phyloP scores from a whole-genome alignment of 2,113 vertebrate genomes.

The Thymallus thymallus region DNA sequence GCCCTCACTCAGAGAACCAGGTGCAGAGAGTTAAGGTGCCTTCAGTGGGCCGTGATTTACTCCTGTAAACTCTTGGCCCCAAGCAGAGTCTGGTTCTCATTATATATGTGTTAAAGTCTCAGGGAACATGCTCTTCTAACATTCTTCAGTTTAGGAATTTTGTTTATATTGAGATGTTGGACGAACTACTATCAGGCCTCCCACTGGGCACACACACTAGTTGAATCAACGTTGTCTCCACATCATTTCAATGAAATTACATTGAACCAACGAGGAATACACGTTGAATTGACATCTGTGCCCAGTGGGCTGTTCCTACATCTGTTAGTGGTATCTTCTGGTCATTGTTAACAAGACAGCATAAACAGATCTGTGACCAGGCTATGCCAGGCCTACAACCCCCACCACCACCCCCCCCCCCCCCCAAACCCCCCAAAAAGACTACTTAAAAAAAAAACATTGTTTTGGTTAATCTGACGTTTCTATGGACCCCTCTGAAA shows the following conservation, averaged over 20 bases:
- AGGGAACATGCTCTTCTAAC: conserved; percentile 48
- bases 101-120: conserved; percentile 33
- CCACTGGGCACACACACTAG: too few relatives aligned
- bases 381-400: not conserved
- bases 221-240: too few relatives aligned
- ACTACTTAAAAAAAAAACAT: too few relatives aligned
- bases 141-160: not conserved
- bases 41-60: too few relatives aligned
- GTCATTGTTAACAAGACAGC: not conserved
- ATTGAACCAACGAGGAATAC: too few relatives aligned
- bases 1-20: conserved; percentile 1
- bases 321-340: not conserved
- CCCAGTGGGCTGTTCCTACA: too few relatives aligned
- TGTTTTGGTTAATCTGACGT: too few relatives aligned
- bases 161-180: conserved; percentile 15
- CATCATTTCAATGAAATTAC: too few relatives aligned
- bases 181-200: conserved; percentile 20
- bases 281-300: too few relatives aligned
- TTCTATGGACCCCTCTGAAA: conserved; percentile 16
- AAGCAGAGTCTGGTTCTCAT: conserved; percentile 48
- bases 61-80: conserved; percentile 10
- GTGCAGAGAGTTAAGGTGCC: too few relatives aligned
- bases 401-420: too few relatives aligned
- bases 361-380: not conserved
- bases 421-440: not conserved